Conservation (phyloP, 2,888 invertebrate species). For the Scaptomyza reducta region DNA sequence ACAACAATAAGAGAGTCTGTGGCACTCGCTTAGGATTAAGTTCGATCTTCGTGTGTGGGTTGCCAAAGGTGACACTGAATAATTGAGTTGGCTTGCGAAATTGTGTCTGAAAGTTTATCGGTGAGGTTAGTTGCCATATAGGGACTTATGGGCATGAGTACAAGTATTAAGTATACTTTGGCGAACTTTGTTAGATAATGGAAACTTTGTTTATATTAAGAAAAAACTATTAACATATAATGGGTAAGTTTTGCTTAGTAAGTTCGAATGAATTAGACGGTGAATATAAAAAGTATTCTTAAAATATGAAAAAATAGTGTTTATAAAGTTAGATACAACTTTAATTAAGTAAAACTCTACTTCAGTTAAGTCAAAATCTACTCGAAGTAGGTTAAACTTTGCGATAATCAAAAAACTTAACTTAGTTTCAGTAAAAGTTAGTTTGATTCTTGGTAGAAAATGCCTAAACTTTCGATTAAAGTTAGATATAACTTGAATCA, state of each 20-base stretch:
- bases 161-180: not conserved
- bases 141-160: too few species aligned
- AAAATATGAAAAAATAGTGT: too few species aligned
- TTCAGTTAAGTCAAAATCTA: not conserved
- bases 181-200: not conserved
- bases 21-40: conserved; percentile 21
- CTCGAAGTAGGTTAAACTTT: too few species aligned
- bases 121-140: conserved; percentile 1
- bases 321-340: not conserved
- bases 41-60: conserved; percentile 20
- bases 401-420: too few species aligned
- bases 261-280: too few species aligned
- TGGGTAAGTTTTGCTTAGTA: too few species aligned
- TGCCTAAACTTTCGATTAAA: too few species aligned
- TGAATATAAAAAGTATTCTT: too few species aligned
- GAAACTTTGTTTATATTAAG: not conserved
- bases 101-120: conserved; percentile 1
- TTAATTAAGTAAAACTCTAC: not conserved
- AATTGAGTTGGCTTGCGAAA: conserved; percentile 33
- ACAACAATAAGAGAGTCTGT: conserved; percentile 3
- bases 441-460: too few species aligned
- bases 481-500: too few species aligned
- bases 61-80: conserved; percentile 16
- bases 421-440: too few species aligned
- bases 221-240: too few species aligned